Evolutionary conservation across 2,888 invertebrate genomes (phyloP), one percentile per base, ranked within the genome.

Genomic region (Meghimatium bilineatum): DNA sequence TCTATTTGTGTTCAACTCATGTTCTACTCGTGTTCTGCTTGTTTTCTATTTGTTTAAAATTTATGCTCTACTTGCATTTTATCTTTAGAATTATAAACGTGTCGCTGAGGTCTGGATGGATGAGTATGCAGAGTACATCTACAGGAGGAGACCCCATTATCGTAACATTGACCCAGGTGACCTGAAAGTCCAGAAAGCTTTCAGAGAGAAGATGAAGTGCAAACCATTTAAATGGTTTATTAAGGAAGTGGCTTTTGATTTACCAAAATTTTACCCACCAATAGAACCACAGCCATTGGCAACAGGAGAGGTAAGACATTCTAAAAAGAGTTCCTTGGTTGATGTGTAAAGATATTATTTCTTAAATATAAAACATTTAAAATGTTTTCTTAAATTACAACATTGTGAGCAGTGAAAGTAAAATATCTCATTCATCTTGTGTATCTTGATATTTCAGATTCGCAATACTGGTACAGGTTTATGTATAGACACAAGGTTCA

Each of bases 21-120:
- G n/a, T n/a, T n/a, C n/a, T n/a, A n/a, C n/a, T n/a, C n/a, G n/a
- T n/a, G n/a, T n/a, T n/a, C n/a, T n/a, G n/a, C n/a, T n/a, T n/a
- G n/a, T 49, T 17, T 49, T 8, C 49, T 8, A 49, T 49, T 8
- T 8, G 49, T 49, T 49, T 49, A 49, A 8, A 8, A 23, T 49
- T 12, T 17, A 8, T 49, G 17, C 17, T 49, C 8, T 17, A 49
- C 23, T 56, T 56, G 17, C 20, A 3, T 23, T n/a, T 49, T 67
- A n/a, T 20, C 38, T 67, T 32, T 52, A 97, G 96, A 98, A 98
- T 94, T 97, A 97, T 94, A 95, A 96, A 69, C 95, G 98, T 85
- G 98, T 98, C 0, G 98, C 98, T 82, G 97, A 97, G 90, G 98
- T 99, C 2, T 99, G 99, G 99, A 98, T 99, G 98, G 99, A 99